Evolutionary conservation across 2,888 invertebrate genomes (phyloP), one percentile per base, ranked within the genome.

Genomic region (Drosophila rubida): DNA sequence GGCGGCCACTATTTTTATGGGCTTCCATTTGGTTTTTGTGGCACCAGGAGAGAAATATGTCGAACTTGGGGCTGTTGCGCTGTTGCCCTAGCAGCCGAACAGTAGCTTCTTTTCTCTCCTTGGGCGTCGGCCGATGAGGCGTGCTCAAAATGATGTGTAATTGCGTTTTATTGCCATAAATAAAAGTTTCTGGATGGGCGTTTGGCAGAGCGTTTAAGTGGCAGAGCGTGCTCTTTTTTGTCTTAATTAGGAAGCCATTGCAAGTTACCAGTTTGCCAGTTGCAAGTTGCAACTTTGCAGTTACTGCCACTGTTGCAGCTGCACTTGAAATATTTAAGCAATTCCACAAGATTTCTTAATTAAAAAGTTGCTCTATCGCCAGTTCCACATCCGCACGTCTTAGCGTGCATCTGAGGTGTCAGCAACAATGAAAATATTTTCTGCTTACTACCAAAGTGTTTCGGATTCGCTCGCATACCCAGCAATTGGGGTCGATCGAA

Each of bases 381-480:
- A 1, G 14, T 14, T 44, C 44, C 42, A 14, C 57, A 42, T 48
- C 58, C 42, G 11, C 44, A 50, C 71, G 54, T 61, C 62, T 62
- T 51, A 19, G 54, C 45, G 14, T 27, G 35, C 54, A 58, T 46
- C 51, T 64, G 81, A 82, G 87, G 85, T 87, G 82, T 84, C 82
- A 87, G 82, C 82, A 78, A 84, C 84, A 87, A 82, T 81, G 87
- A 82, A 87, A 84, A 80, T 82, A 84, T 76, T 84, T 84, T 87
- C 69, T 48, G 58, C 71, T 69, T 69, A 60, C 69, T 51, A 54
- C 37, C 41, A 60, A 68, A 65, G 71, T 78, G 48, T 67, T 64
- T 65, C n/a, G 48, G 16, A 44, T 44, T 37, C 32, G 25, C 27
- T 35, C 19, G 23, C 6, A 60, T 67, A 51, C 62, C 46, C 57